These are phyloP conservation scores for Crotalus helleri DNA, from an alignment of 2,113 vertebrate genomes.

Conservation along the genomic window DNA sequence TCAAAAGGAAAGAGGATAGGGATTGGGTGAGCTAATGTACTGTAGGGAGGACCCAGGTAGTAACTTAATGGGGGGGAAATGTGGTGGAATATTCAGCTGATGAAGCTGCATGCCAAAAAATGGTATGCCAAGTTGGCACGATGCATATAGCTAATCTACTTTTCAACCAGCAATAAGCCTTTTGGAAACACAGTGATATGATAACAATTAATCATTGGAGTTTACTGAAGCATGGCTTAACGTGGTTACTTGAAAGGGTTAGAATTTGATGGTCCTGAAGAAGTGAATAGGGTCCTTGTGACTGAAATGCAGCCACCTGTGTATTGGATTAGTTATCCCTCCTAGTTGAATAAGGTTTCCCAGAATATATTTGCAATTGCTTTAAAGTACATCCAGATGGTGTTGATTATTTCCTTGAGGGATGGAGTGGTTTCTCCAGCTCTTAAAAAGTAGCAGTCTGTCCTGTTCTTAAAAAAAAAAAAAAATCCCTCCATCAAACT, in stretches of 20 bases:
- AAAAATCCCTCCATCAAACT: neutral
- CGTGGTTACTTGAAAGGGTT: neutral
- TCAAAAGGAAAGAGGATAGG: neutral
- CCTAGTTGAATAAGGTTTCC: neutral
- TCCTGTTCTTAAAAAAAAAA: neutral
- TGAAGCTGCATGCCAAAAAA: neutral
- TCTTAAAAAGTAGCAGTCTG: neutral
- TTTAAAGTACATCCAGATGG: neutral
- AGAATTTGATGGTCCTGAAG: neutral
- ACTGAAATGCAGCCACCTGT: neutral
- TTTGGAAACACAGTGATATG: neutral
- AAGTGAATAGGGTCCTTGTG: neutral
- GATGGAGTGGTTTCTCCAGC: neutral
- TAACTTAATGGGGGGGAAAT: neutral
- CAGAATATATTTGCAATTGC: neutral
- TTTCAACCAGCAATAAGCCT: neutral
- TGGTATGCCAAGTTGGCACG: neutral
- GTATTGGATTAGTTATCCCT: neutral
- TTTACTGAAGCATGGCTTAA: neutral
- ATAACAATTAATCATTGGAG: neutral
- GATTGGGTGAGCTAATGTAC: neutral
- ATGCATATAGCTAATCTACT: neutral
- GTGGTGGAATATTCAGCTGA: neutral
- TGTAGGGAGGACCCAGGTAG: neutral
- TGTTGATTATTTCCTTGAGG: neutral